phyloP scores from a whole-genome alignment of 2,797 vertebrate species.

The Otolemur crassicaudatus region DNA sequence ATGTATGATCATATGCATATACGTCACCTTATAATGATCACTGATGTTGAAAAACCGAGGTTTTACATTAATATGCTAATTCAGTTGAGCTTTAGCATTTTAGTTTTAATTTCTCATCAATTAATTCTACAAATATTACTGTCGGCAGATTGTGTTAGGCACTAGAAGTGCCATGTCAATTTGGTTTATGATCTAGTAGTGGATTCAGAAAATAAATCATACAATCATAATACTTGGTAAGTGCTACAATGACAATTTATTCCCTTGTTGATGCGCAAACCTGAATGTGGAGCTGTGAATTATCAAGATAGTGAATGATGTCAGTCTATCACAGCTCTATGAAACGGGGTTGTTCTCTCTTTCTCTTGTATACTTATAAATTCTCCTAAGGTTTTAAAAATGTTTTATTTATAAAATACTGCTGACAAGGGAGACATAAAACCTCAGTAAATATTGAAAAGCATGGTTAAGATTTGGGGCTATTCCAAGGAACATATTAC shows the following conservation, averaged over 20 bases:
- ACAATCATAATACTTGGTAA: neutral
- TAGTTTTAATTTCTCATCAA: constrained; percentile 28
- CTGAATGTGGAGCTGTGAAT: constrained; percentile 27
- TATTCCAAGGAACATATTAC: neutral
- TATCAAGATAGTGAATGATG: constrained; percentile 22
- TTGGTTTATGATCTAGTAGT: constrained; percentile 21
- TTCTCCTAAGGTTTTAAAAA: constrained; percentile 66
- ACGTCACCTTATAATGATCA: neutral
- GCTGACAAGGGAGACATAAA: constrained; percentile 68
- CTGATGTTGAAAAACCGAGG: neutral
- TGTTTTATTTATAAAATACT: constrained; percentile 77
- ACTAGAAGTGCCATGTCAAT: neutral
- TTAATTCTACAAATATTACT: constrained; percentile 29
- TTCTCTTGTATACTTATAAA: constrained; percentile 58
- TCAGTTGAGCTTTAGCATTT: neutral
- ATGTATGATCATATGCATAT: neutral
- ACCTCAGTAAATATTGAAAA: constrained; percentile 70
- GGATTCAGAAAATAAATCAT: neutral
- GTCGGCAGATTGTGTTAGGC: neutral
- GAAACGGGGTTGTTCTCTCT: neutral
- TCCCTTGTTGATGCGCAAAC: neutral
- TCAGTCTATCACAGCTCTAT: neutral
- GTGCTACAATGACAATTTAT: neutral
- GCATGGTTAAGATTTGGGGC: constrained; percentile 70
- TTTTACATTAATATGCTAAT: constrained; percentile 42